Evolutionary conservation across 2,888 invertebrate species (phyloP), one percentile per base, ranked within the genome.

Genomic region (Cheilosia urbana): DNA sequence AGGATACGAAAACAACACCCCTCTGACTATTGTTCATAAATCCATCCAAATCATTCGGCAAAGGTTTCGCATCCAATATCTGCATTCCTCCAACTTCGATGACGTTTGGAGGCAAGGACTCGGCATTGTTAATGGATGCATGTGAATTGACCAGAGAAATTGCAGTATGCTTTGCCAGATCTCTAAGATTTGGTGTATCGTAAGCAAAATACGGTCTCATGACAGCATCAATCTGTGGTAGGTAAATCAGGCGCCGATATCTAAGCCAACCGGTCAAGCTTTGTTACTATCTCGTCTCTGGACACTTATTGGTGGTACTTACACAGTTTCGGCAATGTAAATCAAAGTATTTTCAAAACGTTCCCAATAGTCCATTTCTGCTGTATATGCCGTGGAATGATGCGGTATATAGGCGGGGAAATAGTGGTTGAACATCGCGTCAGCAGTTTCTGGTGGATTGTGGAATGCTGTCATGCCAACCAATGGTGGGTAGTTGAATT

Each of bases 61-160:
- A 58, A 2, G 89, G 87, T 11, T 88, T 77, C 4, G 90, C 79
- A 9, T 90, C 88, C 9, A 72, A 24, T 42, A 92, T 90, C 51
- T 92, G 92, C 57, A 92, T 71, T 0, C 92, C 92, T 9, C 90
- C 92, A 2, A 92, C 89, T 88, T 91, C 90, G 15, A 92, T 89
- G 0, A 92, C 87, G 87, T 91, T 91, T 4, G 91, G 91, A 2
- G 91, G 91, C n/a, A 91, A 40, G 34, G 91, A 89, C 40, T 91
- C 89, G 2, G 90, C 87, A 76, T 89, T 90, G 49, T 92, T 90
- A 4, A 91, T 73, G 0, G 89, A 88, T 1, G 90, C 89, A 88
- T 92, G 89, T 0, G 90, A 89, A 77, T 92, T 92, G 0, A 92
- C 89, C 13, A 92, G 87, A 13, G 90, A 85, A 2, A 92, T 11